A percentile compares a stretch with the other conserved stretches of the same genome.
Conservation (phyloP, 2,888 invertebrate genomes). For the Caenorhabditis sp. region DNA sequence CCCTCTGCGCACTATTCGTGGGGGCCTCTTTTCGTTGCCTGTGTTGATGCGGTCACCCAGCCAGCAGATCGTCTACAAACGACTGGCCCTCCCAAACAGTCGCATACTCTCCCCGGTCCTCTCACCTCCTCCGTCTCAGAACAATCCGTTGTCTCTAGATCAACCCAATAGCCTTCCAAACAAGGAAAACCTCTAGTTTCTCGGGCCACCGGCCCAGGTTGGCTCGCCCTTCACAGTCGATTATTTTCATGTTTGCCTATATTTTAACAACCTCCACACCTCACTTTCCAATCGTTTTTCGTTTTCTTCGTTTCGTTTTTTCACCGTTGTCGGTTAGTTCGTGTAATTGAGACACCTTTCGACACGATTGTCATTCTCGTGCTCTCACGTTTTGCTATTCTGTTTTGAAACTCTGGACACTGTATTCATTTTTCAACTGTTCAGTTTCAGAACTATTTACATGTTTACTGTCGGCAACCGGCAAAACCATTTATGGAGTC, state of each 20-base stretch:
- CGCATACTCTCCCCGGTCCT: conserved; percentile 40
- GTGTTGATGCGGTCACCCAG: conserved; percentile 60
- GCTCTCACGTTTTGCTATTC: conserved; percentile 9
- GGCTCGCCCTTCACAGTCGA: conserved; percentile 59
- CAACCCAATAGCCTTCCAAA: conserved; percentile 35
- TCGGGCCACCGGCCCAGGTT: conserved; percentile 47
- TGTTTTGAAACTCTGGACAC: neutral
- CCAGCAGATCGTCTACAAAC: conserved; percentile 63
- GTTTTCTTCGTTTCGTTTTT: conserved; percentile 12
- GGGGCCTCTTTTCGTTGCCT: conserved; percentile 5
- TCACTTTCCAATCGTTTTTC: conserved; percentile 17
- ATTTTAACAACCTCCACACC: conserved; percentile 34
- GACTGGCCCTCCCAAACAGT: conserved; percentile 56
- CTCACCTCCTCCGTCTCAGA: conserved; percentile 37
- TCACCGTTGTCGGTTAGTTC: conserved; percentile 4
- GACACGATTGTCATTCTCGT: conserved; percentile 41
- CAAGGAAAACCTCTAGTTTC: conserved; percentile 57
- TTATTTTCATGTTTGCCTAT: conserved; percentile 61
- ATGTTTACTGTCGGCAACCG: neutral
- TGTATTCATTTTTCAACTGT: conserved; percentile 11
- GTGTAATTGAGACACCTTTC: conserved; percentile 59
- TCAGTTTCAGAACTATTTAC: conserved; percentile 8
- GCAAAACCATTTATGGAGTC: conserved; percentile 17
- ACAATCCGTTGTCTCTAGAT: conserved; percentile 40
- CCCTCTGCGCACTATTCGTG: conserved; percentile 57